Evolutionary conservation across 2,113 vertebrate species (phyloP).

Genomic region (Carettochelys insculpta): DNA sequence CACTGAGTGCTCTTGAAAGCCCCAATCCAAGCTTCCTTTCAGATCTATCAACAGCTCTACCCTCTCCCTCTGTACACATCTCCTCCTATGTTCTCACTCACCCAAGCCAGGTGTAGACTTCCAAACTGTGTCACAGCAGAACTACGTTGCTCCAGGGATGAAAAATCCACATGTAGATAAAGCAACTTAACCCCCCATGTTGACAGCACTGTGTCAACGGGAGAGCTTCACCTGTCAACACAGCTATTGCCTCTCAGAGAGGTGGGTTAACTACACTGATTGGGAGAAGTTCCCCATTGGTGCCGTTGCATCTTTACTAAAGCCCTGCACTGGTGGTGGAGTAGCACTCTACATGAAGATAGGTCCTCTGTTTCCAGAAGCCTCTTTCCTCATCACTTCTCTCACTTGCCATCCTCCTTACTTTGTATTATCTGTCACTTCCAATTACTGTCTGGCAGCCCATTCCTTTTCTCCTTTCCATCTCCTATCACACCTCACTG

Average conservation of each 20-base stretch:
- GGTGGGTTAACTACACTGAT: not conserved
- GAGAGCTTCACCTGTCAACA: not conserved
- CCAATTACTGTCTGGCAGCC: not conserved
- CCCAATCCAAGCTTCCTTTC: not conserved
- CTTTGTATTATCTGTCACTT: not conserved
- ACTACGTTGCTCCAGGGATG: not conserved
- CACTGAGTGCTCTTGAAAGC: not conserved
- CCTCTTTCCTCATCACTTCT: not conserved
- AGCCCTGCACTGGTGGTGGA: not conserved
- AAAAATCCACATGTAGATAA: not conserved
- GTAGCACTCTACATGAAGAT: not conserved
- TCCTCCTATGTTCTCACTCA: not conserved
- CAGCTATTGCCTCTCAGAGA: not conserved
- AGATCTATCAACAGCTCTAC: not conserved
- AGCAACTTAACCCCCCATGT: not conserved
- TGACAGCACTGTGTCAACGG: not conserved
- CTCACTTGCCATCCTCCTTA: not conserved
- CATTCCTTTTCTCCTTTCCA: not conserved
- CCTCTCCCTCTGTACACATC: not conserved
- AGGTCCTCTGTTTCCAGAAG: not conserved
- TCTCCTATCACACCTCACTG: not conserved
- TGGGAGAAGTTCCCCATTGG: not conserved
- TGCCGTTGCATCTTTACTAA: not conserved
- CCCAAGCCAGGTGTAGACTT: not conserved
- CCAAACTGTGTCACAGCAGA: not conserved